A percentile compares a stretch with the other conserved stretches of the same genome.
These are phyloP conservation scores for Odocoileus virginianus DNA, from an alignment of 2,113 vertebrate genomes.

Conservation along the genomic window DNA sequence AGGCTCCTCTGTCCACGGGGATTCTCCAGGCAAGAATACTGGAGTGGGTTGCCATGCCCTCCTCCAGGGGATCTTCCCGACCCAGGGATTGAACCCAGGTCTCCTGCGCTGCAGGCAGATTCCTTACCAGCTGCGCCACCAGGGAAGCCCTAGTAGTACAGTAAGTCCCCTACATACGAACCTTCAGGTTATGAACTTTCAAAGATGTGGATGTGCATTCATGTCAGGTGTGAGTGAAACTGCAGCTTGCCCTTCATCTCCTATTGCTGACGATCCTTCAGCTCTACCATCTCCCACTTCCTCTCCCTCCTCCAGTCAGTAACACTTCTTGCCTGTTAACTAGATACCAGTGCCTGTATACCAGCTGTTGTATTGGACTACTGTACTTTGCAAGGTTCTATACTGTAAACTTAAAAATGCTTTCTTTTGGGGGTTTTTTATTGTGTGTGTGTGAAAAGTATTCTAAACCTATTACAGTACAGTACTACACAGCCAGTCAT, in stretches of 20 bases:
- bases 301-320: not conserved
- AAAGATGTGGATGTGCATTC: not conserved
- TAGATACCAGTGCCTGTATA: not conserved
- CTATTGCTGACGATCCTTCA: not conserved
- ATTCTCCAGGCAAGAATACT: not conserved
- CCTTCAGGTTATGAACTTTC: not conserved
- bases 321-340: not conserved
- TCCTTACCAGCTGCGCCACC: not conserved
- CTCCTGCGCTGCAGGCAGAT: not conserved
- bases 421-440: not conserved
- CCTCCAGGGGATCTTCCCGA: not conserved
- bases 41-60: not conserved
- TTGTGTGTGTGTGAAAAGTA: not conserved
- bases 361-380: not conserved
- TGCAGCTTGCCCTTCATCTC: not conserved
- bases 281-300: not conserved
- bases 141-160: not conserved
- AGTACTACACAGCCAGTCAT: not conserved
- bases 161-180: not conserved
- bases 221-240: not conserved
- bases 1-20: not conserved
- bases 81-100: not conserved
- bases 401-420: not conserved
- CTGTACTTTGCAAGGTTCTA: not conserved
- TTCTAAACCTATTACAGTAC: not conserved